Percentiles rank a stretch among this genome's conserved stretches.
Evolutionary conservation across 2,797 vertebrate species (phyloP).

Genomic region (Semotilus atromaculatus): DNA sequence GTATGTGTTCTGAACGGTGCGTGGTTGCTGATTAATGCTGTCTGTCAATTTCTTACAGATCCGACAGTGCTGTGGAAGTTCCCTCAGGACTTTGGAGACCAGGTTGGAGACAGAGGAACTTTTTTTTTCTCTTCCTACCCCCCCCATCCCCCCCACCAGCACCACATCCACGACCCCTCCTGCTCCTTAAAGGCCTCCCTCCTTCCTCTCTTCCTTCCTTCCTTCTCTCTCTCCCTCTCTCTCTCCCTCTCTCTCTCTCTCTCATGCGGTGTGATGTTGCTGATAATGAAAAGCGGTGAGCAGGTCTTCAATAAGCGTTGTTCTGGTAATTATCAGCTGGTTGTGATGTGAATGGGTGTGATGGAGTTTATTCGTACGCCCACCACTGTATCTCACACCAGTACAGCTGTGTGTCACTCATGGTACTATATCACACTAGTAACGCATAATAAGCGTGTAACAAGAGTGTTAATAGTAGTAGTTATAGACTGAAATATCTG

Average conservation of each 20-base stretch:
- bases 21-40: constrained; percentile 92
- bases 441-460: not conserved
- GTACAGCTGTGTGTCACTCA: not conserved
- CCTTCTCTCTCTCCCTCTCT: constrained; percentile 39
- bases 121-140: constrained; percentile 66
- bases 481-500: not conserved
- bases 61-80: constrained; percentile 98
- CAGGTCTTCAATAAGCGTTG: constrained; percentile 83
- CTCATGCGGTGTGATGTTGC: constrained; percentile 74
- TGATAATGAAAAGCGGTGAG: constrained; percentile 83
- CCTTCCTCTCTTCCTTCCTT: not conserved
- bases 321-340: constrained; percentile 83
- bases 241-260: constrained; percentile 43
- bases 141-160: constrained; percentile 15
- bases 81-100: constrained; percentile 98
- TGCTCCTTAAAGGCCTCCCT: constrained; percentile 45
- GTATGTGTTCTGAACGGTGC: constrained; percentile 89
- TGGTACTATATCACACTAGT: not conserved
- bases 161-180: constrained; percentile 57
- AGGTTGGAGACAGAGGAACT: constrained; percentile 92
- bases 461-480: not conserved
- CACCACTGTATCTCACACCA: constrained; percentile 14
- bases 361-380: not conserved
- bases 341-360: constrained; percentile 81
- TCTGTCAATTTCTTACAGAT: constrained; percentile 99